Conservation (phyloP, 2,888 invertebrate genomes). For the Beris morrisii region DNA sequence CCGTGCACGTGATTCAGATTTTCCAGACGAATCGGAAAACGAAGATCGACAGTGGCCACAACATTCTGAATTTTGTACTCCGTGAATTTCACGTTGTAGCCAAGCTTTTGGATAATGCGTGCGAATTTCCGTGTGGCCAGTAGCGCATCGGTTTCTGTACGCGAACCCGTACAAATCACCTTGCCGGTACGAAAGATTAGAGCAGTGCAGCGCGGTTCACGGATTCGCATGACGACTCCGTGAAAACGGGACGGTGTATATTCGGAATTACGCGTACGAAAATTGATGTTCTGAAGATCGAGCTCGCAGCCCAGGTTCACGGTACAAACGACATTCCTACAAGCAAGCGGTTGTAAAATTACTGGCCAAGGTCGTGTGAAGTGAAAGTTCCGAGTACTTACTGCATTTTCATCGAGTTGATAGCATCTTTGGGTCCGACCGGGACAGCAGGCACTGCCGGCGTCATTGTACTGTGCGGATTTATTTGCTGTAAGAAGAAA, state of each 20-base stretch:
- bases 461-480: conserved; percentile 60
- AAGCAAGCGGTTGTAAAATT: conserved; percentile 24
- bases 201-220: conserved; percentile 75
- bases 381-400: conserved; percentile 50
- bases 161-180: conserved; percentile 79
- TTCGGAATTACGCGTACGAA: conserved; percentile 78
- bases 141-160: conserved; percentile 75
- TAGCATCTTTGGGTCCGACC: conserved; percentile 62
- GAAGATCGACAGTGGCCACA: conserved; percentile 73
- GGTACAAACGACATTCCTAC: conserved; percentile 79
- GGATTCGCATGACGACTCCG: conserved; percentile 80
- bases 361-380: not conserved
- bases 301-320: conserved; percentile 73
- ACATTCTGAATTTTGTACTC: conserved; percentile 80
- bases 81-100: conserved; percentile 73
- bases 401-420: conserved; percentile 65
- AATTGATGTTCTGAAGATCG: conserved; percentile 73
- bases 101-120: conserved; percentile 78
- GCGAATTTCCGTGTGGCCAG: conserved; percentile 80
- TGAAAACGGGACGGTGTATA: conserved; percentile 81
- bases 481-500: conserved; percentile 17
- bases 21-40: conserved; percentile 74
- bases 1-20: conserved; percentile 73
- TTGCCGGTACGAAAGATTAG: conserved; percentile 76
- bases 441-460: conserved; percentile 59